These are phyloP conservation scores for Leucopternis melanops DNA, from an alignment of 2,113 vertebrate genomes.

Conservation along the genomic window DNA sequence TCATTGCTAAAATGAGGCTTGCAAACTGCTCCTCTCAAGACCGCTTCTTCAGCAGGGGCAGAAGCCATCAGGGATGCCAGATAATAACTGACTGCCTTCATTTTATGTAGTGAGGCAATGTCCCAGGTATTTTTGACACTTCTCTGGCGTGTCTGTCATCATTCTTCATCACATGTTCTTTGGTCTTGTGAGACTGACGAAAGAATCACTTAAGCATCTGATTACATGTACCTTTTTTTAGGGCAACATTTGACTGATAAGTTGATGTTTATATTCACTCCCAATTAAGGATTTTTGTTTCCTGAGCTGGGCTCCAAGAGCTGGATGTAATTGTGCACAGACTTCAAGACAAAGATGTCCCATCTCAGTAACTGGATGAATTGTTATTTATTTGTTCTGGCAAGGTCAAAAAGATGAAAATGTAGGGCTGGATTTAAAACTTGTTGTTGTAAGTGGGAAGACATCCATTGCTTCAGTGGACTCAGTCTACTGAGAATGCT, in stretches of 20 bases:
- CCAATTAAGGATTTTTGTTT: background rate
- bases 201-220: background rate
- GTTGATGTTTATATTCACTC: background rate
- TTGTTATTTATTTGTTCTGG: background rate
- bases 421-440: background rate
- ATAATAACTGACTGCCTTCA: background rate
- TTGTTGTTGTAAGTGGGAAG: accelerated
- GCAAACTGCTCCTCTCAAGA: background rate
- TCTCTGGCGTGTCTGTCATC: background rate
- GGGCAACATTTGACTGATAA: background rate
- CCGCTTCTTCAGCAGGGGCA: background rate
- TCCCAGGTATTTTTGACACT: background rate
- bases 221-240: background rate
- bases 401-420: background rate
- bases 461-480: background rate
- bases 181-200: background rate
- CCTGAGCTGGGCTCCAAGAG: background rate
- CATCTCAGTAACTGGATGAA: background rate
- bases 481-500: background rate
- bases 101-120: background rate
- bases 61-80: background rate
- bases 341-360: background rate
- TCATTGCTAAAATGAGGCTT: background rate
- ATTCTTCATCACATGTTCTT: background rate
- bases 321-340: background rate